A percentile compares a stretch with the other conserved stretches of the same genome.
These are phyloP conservation scores for Ceratitis capitata DNA, from an alignment of 1,140 invertebrate species.

Conservation along the genomic window DNA sequence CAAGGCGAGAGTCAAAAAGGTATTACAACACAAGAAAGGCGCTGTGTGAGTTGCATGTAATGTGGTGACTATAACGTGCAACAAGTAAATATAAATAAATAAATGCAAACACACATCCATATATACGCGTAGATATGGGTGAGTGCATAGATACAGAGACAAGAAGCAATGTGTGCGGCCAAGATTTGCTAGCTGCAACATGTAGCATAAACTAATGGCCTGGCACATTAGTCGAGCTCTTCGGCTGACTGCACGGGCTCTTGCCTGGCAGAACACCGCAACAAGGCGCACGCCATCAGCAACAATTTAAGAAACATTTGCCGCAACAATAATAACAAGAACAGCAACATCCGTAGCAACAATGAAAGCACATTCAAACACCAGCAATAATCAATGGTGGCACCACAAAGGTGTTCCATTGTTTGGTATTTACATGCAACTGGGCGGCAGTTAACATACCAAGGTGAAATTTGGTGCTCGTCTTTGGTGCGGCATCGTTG, in stretches of 20 bases:
- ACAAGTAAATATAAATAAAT: neutral
- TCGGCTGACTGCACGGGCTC: too few relatives aligned
- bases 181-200: conserved; percentile 19
- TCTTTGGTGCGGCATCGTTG: neutral
- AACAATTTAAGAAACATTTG: neutral
- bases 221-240: conserved; percentile 18
- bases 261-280: neutral
- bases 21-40: too few relatives aligned
- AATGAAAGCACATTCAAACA: neutral
- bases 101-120: neutral
- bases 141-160: neutral
- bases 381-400: neutral
- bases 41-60: neutral
- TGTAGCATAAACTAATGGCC: conserved; percentile 33
- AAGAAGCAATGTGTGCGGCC: neutral
- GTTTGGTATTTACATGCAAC: conserved; percentile 19
- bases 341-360: neutral
- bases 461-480: neutral
- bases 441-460: conserved; percentile 12
- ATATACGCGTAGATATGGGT: neutral
- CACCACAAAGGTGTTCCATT: neutral
- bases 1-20: neutral
- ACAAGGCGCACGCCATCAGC: neutral
- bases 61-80: neutral
- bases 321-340: neutral